A percentile compares a stretch with the other conserved stretches of the same genome.
Conservation (phyloP, 1,140 invertebrate species). For the Microplitis mediator region DNA sequence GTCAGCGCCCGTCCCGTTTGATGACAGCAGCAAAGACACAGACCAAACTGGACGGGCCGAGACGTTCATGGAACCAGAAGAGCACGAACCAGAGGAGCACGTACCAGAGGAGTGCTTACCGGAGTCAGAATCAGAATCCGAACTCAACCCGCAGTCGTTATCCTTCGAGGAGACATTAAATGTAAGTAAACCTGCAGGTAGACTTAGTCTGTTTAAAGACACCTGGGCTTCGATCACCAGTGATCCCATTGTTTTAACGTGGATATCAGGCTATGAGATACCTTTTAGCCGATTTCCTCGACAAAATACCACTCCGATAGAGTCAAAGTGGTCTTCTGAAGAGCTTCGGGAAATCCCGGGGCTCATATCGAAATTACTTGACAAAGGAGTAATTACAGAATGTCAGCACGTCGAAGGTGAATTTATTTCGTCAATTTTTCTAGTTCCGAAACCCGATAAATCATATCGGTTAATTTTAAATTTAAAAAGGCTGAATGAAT, state of each 20-base stretch:
- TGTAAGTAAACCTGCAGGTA: constrained; percentile 6
- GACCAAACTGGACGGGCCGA: constrained; percentile 11
- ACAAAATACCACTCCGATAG: background rate
- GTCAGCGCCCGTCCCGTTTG: no score
- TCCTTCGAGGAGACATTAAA: background rate
- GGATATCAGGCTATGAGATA: background rate
- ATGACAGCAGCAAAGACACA: no score
- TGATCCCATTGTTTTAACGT: background rate
- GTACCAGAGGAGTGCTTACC: background rate
- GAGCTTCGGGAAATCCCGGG: background rate
- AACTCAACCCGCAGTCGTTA: background rate
- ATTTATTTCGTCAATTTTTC: constrained; percentile 19
- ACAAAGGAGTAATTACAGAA: background rate
- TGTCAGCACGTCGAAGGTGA: background rate
- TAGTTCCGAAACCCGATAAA: constrained; percentile 9
- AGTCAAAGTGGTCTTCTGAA: constrained; percentile 1
- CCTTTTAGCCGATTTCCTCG: background rate
- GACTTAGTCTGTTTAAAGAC: background rate
- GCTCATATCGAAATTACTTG: background rate
- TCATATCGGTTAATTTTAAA: constrained; percentile 16
- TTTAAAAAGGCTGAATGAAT: constrained; percentile 8
- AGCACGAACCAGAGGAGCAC: no score
- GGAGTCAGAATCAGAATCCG: background rate
- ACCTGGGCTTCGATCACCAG: background rate
- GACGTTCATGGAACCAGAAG: background rate